Percentiles rank a stretch among this genome's conserved stretches.
phyloP scores from a whole-genome alignment of 2,113 vertebrate species.

The Burhinus bistriatus region DNA sequence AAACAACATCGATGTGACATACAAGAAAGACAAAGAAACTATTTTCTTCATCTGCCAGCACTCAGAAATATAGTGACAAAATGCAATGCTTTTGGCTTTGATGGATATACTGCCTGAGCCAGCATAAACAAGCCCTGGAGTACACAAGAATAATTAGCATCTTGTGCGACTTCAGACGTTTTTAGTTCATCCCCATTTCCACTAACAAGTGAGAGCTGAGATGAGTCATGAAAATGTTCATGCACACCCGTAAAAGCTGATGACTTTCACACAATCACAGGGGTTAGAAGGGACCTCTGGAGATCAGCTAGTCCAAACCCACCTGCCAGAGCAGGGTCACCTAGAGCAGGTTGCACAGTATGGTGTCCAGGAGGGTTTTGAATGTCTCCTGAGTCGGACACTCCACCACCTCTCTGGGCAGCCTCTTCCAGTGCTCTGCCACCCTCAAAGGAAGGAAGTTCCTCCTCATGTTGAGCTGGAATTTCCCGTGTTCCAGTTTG shows the following conservation, averaged over 20 bases:
- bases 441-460: no score
- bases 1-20: neutral
- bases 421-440: no score
- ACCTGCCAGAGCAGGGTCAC: no score
- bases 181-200: neutral
- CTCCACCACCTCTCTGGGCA: no score
- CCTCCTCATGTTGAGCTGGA: no score
- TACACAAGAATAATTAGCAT: constrained; percentile 43
- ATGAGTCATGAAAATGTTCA: neutral
- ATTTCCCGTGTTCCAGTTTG: no score
- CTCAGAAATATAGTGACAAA: constrained; percentile 9
- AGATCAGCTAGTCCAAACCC: no score
- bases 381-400: no score
- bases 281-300: no score
- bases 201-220: neutral
- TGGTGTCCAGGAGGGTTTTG: no score
- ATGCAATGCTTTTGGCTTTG: neutral
- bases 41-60: constrained; percentile 12
- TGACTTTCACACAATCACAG: neutral
- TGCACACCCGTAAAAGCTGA: neutral
- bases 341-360: no score
- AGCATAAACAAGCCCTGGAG: constrained; percentile 28
- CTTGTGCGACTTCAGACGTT: neutral
- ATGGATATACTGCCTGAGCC: neutral
- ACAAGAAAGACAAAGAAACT: constrained; percentile 34